Conservation (phyloP, 2,888 invertebrate genomes). For the Lithophane ornitopus region DNA sequence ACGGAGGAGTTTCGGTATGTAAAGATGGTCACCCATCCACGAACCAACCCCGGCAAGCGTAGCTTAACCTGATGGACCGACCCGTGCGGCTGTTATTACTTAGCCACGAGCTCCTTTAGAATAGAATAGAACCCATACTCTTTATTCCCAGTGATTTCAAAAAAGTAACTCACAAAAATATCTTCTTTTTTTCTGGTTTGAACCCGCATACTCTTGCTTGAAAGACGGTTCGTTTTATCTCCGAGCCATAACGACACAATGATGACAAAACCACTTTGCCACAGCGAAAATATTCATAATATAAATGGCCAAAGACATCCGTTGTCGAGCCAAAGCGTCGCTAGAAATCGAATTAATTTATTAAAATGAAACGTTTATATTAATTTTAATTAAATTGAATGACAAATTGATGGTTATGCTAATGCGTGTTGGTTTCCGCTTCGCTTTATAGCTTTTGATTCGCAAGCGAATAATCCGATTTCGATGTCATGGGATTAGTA, state of each 20-base stretch:
- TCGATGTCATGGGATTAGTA: conserved; percentile 8
- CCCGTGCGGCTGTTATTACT: too few species aligned
- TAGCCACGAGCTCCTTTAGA: too few species aligned
- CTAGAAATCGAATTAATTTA: conserved; percentile 54
- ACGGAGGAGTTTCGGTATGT: too few species aligned
- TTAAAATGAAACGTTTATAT: conserved; percentile 54
- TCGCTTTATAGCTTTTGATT: conserved; percentile 36
- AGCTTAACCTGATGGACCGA: too few species aligned
- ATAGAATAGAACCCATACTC: too few species aligned
- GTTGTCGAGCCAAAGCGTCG: conserved; percentile 38
- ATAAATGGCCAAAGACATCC: conserved; percentile 43
- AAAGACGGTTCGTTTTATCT: not conserved
- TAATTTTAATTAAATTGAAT: conserved; percentile 53
- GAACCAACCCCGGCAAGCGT: too few species aligned
- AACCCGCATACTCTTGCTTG: not conserved
- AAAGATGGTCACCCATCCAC: too few species aligned
- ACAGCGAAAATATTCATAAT: conserved; percentile 19
- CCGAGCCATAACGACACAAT: not conserved
- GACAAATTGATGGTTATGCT: conserved; percentile 58
- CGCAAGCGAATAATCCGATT: conserved; percentile 41
- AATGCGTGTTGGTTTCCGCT: conserved; percentile 46
- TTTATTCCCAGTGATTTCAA: too few species aligned
- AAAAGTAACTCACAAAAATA: too few species aligned
- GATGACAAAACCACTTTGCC: conserved; percentile 12
- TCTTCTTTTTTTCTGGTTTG: not conserved